Evolutionary conservation across 2,797 vertebrate genomes (phyloP).

Genomic region (Halcyon smyrnensis): DNA sequence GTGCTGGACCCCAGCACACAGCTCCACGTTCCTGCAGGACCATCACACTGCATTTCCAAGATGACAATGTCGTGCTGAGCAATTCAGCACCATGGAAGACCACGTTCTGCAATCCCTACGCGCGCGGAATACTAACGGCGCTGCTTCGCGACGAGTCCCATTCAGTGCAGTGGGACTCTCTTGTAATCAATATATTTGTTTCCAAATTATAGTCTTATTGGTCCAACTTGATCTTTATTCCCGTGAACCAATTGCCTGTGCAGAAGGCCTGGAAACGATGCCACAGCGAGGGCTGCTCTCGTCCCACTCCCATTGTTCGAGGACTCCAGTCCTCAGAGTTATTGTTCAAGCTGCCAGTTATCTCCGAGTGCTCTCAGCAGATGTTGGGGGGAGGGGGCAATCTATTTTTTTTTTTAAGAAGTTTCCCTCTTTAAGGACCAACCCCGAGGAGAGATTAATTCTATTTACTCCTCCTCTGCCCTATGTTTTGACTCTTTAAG

Average conservation of each 20-base stretch:
- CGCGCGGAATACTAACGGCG: background rate
- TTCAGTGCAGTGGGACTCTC: constrained; percentile 48
- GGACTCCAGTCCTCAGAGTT: constrained; percentile 20
- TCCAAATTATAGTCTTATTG: constrained; percentile 71
- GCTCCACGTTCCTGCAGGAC: background rate
- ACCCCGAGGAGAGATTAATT: background rate
- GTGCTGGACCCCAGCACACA: background rate
- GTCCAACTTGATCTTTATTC: constrained; percentile 73
- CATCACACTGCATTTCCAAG: background rate
- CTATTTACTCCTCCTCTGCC: background rate
- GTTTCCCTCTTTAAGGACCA: constrained; percentile 26
- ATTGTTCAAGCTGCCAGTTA: constrained; percentile 71
- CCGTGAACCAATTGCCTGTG: constrained; percentile 23
- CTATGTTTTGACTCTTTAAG: background rate
- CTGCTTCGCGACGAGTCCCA: background rate
- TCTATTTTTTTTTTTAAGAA: constrained; percentile 14
- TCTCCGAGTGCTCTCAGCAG: constrained; percentile 61
- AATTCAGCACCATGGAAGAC: background rate
- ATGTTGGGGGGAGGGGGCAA: constrained; percentile 53
- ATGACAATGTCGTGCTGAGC: constrained; percentile 4
- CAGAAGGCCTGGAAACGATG: constrained; percentile 69
- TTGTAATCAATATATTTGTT: constrained; percentile 75
- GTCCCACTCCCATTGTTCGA: constrained; percentile 62
- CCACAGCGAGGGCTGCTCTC: constrained; percentile 50
- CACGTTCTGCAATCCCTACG: background rate